Conservation (phyloP, 2,888 invertebrate genomes). For the Nemoura dubitans region DNA sequence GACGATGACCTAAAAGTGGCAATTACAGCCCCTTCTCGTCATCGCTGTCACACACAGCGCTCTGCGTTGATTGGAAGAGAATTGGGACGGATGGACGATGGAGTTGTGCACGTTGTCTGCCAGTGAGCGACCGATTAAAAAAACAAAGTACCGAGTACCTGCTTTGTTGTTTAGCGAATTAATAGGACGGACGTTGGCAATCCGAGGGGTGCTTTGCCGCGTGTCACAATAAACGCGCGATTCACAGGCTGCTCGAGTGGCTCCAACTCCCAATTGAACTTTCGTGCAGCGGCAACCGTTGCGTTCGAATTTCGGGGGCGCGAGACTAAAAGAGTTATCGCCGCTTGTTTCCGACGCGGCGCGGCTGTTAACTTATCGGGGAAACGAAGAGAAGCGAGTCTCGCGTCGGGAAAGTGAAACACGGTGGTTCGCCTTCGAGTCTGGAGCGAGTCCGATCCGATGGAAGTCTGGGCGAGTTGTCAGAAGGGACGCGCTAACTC, state of each 20-base stretch:
- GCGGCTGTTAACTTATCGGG: neutral
- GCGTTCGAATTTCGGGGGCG: neutral
- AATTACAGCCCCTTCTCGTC: conserved; percentile 12
- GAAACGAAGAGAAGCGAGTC: neutral
- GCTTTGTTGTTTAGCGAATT: neutral
- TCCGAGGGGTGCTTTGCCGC: neutral
- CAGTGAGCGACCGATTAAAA: conserved; percentile 5
- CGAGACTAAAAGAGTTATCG: neutral
- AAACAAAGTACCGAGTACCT: neutral
- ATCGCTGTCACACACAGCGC: neutral
- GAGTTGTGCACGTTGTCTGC: neutral
- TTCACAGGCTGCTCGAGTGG: neutral
- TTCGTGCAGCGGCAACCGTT: neutral
- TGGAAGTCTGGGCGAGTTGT: neutral
- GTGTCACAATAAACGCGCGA: neutral
- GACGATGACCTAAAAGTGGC: conserved; percentile 7
- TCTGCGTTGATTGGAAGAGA: neutral
- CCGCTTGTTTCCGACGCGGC: neutral
- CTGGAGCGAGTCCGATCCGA: neutral
- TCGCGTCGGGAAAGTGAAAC: neutral
- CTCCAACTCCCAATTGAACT: neutral
- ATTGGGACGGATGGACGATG: neutral
- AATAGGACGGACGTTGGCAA: neutral
- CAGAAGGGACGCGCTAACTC: neutral
- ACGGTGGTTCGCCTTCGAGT: neutral